A percentile compares a stretch with the other conserved stretches of the same genome.
Evolutionary conservation across 1,140 invertebrate species (phyloP).

Genomic region (Euura lappo): DNA sequence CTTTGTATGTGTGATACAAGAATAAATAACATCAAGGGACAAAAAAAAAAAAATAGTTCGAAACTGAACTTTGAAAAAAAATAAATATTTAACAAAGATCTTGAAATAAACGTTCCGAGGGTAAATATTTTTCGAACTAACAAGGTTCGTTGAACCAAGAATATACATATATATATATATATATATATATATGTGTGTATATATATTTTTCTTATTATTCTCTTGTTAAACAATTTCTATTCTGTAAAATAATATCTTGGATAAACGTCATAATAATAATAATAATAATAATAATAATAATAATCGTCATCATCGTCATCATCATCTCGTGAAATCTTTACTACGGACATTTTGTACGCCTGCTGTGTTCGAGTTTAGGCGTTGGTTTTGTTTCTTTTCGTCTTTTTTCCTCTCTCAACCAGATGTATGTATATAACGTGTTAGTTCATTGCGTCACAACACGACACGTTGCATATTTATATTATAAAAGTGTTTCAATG

Average conservation of each 20-base stretch:
- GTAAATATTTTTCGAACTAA: neutral
- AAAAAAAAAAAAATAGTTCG: neutral
- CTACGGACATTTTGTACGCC: too few species aligned
- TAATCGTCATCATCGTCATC: neutral
- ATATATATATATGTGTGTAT: too few species aligned
- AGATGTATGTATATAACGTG: neutral
- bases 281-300: too few species aligned
- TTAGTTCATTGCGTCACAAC: neutral
- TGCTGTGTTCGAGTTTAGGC: neutral
- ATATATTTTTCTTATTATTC: neutral
- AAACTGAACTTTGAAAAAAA: neutral
- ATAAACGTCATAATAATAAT: neutral
- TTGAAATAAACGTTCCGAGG: neutral
- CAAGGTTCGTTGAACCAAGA: neutral
- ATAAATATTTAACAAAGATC: neutral
- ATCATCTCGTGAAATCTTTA: too few species aligned
- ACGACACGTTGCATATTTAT: constrained; percentile 1
- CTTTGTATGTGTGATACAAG: neutral
- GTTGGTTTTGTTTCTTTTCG: neutral
- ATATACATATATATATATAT: neutral
- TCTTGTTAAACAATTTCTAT: neutral
- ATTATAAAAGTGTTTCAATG: neutral
- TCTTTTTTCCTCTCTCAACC: neutral
- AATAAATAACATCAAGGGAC: neutral
- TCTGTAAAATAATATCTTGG: neutral